Conservation (phyloP, 2,888 invertebrate genomes). For the Drosophila paranaensis region DNA sequence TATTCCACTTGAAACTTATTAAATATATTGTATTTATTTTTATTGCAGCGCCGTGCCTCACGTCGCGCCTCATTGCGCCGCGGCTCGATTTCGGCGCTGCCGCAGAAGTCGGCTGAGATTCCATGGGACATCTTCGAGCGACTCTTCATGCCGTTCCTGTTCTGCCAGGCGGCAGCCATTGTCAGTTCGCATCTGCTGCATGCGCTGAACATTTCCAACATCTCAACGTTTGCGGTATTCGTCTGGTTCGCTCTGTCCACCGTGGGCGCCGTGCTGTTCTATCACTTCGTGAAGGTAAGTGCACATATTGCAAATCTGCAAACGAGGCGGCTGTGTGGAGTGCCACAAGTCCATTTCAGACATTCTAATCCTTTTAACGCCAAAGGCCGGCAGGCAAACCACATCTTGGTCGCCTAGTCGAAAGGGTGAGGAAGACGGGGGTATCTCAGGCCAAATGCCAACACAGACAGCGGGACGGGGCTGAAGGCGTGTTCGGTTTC, state of each 20-base stretch:
- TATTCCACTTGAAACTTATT: not conserved
- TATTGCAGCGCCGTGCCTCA: constrained; percentile 82
- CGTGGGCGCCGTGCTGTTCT: constrained; percentile 91
- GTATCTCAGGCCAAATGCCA: constrained; percentile 36
- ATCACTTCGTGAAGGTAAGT: constrained; percentile 93
- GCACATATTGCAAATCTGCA: constrained; percentile 1
- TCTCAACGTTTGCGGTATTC: constrained; percentile 92
- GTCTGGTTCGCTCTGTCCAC: constrained; percentile 91
- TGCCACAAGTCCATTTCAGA: constrained; percentile 60
- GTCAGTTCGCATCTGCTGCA: constrained; percentile 90
- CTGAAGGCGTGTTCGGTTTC: constrained; percentile 51
- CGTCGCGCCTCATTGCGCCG: constrained; percentile 87
- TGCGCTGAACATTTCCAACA: constrained; percentile 89
- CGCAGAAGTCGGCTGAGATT: constrained; percentile 87
- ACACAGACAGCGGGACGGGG: constrained; percentile 13
- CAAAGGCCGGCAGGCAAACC: constrained; percentile 38
- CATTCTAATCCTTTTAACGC: constrained; percentile 72
- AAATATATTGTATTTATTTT: constrained; percentile 6
- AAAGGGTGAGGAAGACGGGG: no score
- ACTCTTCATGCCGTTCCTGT: constrained; percentile 90
- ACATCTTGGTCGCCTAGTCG: constrained; percentile 19
- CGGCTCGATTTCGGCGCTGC: constrained; percentile 86
- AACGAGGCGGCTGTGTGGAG: constrained; percentile 21
- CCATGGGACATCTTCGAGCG: constrained; percentile 90
- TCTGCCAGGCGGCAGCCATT: constrained; percentile 92